Evolutionary conservation across 2,113 vertebrate genomes (phyloP).

Genomic region (Phalacrocorax aristotelis): DNA sequence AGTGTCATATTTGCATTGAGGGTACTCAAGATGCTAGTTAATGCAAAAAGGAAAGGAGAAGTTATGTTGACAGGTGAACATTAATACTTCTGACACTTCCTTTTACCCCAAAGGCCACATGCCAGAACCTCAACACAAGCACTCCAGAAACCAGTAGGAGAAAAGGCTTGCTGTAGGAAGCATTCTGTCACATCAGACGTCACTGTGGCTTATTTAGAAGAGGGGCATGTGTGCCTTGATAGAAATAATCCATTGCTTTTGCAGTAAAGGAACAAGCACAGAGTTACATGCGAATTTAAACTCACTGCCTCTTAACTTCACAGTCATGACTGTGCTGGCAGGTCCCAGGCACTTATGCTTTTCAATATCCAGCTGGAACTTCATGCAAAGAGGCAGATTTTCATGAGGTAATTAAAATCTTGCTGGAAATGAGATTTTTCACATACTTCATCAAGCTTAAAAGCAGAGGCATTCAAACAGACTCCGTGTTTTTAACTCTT

Average conservation of each 20-base stretch:
- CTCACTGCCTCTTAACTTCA: not conserved
- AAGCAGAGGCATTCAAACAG: not conserved
- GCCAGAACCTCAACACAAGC: not conserved
- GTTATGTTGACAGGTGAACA: not conserved
- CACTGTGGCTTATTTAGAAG: not conserved
- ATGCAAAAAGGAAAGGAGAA: not conserved
- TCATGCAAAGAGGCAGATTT: not conserved
- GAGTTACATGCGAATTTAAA: not conserved
- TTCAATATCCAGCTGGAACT: not conserved
- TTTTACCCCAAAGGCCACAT: not conserved
- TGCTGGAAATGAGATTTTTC: not conserved
- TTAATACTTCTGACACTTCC: not conserved
- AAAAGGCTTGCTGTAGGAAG: not conserved
- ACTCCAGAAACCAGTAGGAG: not conserved
- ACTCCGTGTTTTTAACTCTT: not conserved
- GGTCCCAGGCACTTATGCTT: not conserved
- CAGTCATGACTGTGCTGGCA: not conserved
- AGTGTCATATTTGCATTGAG: fast-evolving
- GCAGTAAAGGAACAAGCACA: not conserved
- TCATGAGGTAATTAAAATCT: not conserved
- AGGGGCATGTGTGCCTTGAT: not conserved
- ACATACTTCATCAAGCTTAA: not conserved
- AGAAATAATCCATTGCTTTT: not conserved
- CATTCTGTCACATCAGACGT: not conserved
- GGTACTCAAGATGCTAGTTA: not conserved